Evolutionary conservation across 2,113 vertebrate species (phyloP).

Genomic region (Colistium nudipinnis): DNA sequence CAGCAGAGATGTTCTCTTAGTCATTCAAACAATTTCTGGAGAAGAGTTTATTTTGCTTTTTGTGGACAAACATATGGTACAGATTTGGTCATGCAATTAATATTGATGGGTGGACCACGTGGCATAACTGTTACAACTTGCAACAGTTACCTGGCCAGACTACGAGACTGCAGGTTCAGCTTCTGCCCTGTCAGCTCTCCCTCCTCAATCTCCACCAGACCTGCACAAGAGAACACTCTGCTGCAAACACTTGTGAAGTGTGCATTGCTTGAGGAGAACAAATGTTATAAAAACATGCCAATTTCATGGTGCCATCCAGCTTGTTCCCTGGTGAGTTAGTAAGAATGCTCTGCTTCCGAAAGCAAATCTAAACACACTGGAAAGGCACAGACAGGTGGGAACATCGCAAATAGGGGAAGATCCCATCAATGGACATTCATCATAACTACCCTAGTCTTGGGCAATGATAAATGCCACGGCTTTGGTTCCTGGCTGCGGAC

Average conservation of each 20-base stretch:
- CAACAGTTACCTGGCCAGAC: slow-evolving; percentile 86
- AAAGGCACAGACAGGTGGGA: not conserved
- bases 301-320: not conserved
- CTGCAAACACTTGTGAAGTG: not conserved
- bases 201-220: slow-evolving; percentile 96
- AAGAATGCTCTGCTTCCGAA: not conserved
- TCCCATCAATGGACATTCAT: not conserved
- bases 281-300: not conserved
- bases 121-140: not conserved
- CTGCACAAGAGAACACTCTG: slow-evolving; percentile 69
- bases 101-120: not conserved
- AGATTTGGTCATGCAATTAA: not conserved
- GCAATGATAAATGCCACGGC: slow-evolving; percentile 95
- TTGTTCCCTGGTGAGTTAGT: not conserved
- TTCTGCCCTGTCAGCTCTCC: slow-evolving; percentile 89
- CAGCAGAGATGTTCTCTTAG: not conserved
- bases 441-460: slow-evolving; percentile 90
- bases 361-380: too few relatives aligned
- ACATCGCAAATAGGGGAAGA: accelerated
- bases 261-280: not conserved
- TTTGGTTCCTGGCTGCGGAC: slow-evolving; percentile 90
- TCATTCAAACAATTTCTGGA: not conserved
- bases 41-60: not conserved
- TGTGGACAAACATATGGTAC: not conserved
- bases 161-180: slow-evolving; percentile 86